phyloP scores from a whole-genome alignment of 2,888 invertebrate genomes.

The Congeria kusceri region DNA sequence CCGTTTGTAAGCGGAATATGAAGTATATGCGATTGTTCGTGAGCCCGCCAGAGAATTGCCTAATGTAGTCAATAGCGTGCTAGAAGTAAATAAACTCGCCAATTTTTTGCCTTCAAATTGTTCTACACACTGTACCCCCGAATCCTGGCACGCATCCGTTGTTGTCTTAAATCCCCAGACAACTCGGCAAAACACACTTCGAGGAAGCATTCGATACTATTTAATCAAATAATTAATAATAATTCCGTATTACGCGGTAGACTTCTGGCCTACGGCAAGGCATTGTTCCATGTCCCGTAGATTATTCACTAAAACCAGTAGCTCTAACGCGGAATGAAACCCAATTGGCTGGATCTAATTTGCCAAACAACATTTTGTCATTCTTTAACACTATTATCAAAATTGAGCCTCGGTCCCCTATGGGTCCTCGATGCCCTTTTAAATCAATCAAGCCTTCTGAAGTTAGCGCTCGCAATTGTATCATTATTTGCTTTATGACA shows the following conservation, averaged over 20 bases:
- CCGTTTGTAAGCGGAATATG: too few relatives aligned
- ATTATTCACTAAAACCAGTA: constrained; percentile 57
- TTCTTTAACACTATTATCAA: constrained; percentile 69
- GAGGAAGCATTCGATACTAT: not conserved
- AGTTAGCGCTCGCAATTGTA: constrained; percentile 44
- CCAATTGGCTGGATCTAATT: constrained; percentile 60
- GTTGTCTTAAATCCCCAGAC: constrained; percentile 26
- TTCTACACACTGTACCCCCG: too few relatives aligned
- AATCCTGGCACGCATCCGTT: too few relatives aligned
- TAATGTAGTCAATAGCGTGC: too few relatives aligned
- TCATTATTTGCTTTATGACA: constrained; percentile 25
- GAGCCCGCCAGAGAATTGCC: too few relatives aligned
- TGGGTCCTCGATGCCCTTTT: constrained; percentile 42
- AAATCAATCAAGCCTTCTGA: constrained; percentile 56
- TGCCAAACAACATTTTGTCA: constrained; percentile 50
- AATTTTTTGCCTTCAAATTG: too few relatives aligned
- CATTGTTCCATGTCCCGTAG: constrained; percentile 28
- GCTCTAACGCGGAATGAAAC: constrained; percentile 30
- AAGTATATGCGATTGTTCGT: too few relatives aligned
- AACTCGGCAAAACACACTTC: constrained; percentile 11
- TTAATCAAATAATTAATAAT: constrained; percentile 58
- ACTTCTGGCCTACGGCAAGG: too few relatives aligned
- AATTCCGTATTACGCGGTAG: constrained; percentile 37
- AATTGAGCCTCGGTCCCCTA: constrained; percentile 50
- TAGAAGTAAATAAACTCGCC: too few relatives aligned